Conservation (phyloP, 2,888 invertebrate genomes). For the Ophioninae sp. region DNA sequence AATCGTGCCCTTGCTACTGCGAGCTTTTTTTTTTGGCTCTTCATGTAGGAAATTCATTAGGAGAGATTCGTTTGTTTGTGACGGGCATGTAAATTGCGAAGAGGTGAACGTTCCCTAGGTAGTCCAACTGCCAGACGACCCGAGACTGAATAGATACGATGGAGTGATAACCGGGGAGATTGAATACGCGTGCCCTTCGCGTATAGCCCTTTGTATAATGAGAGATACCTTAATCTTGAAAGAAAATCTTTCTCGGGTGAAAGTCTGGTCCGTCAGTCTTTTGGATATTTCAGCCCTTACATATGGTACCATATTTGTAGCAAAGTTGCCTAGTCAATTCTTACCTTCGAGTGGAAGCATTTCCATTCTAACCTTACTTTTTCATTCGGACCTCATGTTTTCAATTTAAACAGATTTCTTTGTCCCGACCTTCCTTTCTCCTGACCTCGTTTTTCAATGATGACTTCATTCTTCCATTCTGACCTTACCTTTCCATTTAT, state of each 20-base stretch:
- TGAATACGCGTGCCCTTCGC: conserved; percentile 20
- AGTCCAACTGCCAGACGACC: conserved; percentile 20
- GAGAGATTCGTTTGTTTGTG: conserved; percentile 30
- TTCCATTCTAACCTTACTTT: neutral
- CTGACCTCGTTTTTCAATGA: neutral
- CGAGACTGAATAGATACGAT: conserved; percentile 36
- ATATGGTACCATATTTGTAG: neutral
- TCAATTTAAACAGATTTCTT: neutral
- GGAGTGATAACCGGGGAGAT: conserved; percentile 43
- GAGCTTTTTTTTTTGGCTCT: neutral
- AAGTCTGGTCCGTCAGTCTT: conserved; percentile 46
- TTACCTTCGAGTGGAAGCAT: conserved; percentile 6
- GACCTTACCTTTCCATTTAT: too few relatives aligned
- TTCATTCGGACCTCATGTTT: neutral
- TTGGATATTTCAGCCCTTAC: conserved; percentile 13
- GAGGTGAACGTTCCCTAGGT: conserved; percentile 40
- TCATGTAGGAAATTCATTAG: conserved; percentile 23
- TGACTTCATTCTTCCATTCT: neutral
- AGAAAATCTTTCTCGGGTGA: conserved; percentile 51
- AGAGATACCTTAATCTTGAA: conserved; percentile 57
- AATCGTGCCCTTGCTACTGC: neutral
- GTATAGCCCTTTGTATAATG: conserved; percentile 23
- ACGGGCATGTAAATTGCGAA: conserved; percentile 26
- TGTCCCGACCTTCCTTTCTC: neutral
- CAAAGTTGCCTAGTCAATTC: neutral